Evolutionary conservation across 2,113 vertebrate genomes (phyloP), one percentile per base, ranked within the genome.

Genomic region (Redunca redunca): DNA sequence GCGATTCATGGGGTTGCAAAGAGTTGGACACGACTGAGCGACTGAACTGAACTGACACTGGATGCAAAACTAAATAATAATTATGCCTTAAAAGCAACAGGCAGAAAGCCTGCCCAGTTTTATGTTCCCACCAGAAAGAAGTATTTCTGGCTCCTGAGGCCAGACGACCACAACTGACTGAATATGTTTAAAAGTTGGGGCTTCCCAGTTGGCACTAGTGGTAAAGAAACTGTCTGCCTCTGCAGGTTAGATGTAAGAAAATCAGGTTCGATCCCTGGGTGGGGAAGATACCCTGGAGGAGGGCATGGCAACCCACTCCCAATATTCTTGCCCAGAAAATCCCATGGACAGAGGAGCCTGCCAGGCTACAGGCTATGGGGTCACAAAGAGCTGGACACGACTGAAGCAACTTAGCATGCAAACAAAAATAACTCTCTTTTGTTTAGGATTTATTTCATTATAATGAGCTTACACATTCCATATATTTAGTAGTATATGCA

Each of bases 101-200:
- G 71, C 30, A 30, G 8, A 84, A 71, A 83, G 26, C 6, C 36
- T 17, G 10, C 53, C 9, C 53, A 36, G n/a, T 92, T 74, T 92
- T 48, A 28, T 88, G 16, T 67, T n/a, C 3, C 64, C 7, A 78
- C 6, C 33, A 83, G 17, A 74, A 88, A 92, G 30, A 88, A 53
- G 14, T 3, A 14, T 40, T 52, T 50, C n/a, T 71, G 40, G 5
- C n/a, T 83, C 14, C 62, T 88, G 25, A 52, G 52, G 71, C 50
- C 5, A 52, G 77, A 83, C 1, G 13, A 43, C 15, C 1, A 50
- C 53, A 83, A 57, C 16, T 82, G 9, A 82, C 9, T 28, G 33
- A 53, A 67, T 62, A 81, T 62, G 43, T 67, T 88, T 88, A 43
- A 84, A 92, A 62, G 60, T 62, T 78, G 53, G 64, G 67, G 67